Base-by-base conservation (phyloP, 2,888 invertebrate genomes). In the Sialis lutaria region DNA sequence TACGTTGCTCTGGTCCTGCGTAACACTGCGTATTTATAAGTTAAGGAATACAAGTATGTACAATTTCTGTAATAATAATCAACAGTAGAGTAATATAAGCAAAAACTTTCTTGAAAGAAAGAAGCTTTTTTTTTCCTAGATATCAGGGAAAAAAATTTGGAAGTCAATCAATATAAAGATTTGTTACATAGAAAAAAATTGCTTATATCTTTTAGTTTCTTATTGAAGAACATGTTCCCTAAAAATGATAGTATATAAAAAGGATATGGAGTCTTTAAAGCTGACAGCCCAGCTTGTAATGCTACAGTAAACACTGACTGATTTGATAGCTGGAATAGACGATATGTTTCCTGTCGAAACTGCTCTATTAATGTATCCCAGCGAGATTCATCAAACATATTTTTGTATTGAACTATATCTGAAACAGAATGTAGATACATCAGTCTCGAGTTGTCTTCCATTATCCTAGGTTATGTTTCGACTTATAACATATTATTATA, bases 331-430 rank as follows among this genome's bases (percentile, higher is more conserved):
- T 97, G 96, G 67, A 92, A 93, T 52, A 97, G 74, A 50, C 90
- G 80, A 61, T 88, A 92, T 68, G 96, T 95, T 66, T 95, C 96
- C 57, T 82, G 77, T 37, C 95, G 78, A 68, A 98, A 98, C 68
- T 93, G 88, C 53, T 79, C 73, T 51, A 92, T 86, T 51, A 97
- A 72, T 53, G 75, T 75, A 47, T 78, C 72, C 96, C 96, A 98
- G 52, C 85, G 77, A 22, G 68, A 67, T 53, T 71, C 69, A 53
- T 71, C 71, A 57, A 85, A 73, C 52, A 84, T 69, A 49, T 73
- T 69, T 57, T 75, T 76, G 63, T 85, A 86, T 48, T 82, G 81
- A 62, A 77, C 76, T 59, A 79, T 71, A 49, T 71, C 77, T 77
- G 56, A 48, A 55, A 53, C n/a, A 22, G 22, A 22, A 22, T 22